Base-by-base conservation (phyloP, 2,888 invertebrate genomes). In the Pterostichus madidus region DNA sequence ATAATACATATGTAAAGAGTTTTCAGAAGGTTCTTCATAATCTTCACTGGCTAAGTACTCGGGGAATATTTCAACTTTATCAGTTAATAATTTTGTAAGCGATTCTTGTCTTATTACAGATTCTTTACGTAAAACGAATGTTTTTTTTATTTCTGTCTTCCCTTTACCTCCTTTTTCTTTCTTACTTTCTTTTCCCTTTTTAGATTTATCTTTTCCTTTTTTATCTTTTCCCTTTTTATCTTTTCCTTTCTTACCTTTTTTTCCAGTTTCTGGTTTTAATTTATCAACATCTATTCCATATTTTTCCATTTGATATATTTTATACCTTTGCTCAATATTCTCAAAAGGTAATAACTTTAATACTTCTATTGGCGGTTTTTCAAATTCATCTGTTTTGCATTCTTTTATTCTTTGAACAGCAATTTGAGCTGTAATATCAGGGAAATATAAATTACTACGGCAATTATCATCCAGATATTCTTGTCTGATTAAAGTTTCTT, bases 311-410 rank as follows among this genome's bases (percentile, higher is more conserved):
- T 82, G 85, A 83, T 86, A 86, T 10, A 83, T 53, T 39, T 82
- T 80, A 56, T 84, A 84, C 15, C 85, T 73, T 46, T 59, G 64
- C 44, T 84, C 81, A 39, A 82, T 81, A 59, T 86, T 83, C 2
- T 85, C 83, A 24, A 59, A 2, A 7, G 86, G 85, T 17, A 86
- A 81, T 49, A 82, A 80, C 53, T 80, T 83, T 35, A 86, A 77
- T 17, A 46, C 35, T 77, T 84, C 84, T 10, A 85, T 83, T 8
- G 85, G 78, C 13, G 86, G 86, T 17, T 73, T 73, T 1, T 59
- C 10, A 49, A 17, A 11, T 81, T 79, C 44, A 24, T 79, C n/a
- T 10, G 24, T n/a, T 24, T 35, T 71, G 15, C 52, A 80, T 44
- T 56, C 39, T 31, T 53, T 35, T 49, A 68, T 52, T 35, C 32